These are phyloP conservation scores for Sitta carolinensis DNA, from an alignment of 2,797 vertebrate species.

Conservation along the genomic window DNA sequence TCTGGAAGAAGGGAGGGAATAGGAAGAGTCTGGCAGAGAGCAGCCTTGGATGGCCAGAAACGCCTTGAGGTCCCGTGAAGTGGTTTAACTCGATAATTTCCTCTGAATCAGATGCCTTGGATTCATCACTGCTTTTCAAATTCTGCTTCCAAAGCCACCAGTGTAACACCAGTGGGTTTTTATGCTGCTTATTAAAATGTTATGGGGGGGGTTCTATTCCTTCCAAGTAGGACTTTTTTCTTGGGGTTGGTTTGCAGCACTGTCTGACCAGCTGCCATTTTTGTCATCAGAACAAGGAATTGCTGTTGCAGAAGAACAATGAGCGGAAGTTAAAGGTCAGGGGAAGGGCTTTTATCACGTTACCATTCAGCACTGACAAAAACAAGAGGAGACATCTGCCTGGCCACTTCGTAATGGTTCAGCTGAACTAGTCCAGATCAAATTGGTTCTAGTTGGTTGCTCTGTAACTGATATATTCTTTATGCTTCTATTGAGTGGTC, in stretches of 20 bases:
- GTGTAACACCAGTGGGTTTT: not conserved
- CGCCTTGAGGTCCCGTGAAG: not conserved
- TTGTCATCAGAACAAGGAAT: not conserved
- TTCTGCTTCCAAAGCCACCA: not conserved
- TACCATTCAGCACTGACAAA: not conserved
- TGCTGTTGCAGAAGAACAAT: constrained; percentile 48
- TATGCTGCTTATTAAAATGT: not conserved
- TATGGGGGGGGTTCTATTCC: accelerated
- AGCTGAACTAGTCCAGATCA: not conserved
- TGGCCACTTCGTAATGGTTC: not conserved
- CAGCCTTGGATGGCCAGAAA: not conserved
- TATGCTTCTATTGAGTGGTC: not conserved
- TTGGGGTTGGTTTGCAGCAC: not conserved
- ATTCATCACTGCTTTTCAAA: not conserved
- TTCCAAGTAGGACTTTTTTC: not conserved
- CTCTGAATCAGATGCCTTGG: not conserved
- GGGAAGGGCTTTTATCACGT: constrained; percentile 24
- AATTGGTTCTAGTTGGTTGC: not conserved
- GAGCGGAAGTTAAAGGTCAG: constrained; percentile 55
- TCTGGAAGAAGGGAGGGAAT: not conserved
- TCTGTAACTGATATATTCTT: not conserved
- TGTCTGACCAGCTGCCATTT: not conserved
- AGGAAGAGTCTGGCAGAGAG: not conserved
- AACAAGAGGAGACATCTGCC: constrained; percentile 30
- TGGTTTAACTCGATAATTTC: not conserved